Percentiles rank a stretch among this genome's conserved stretches.
Evolutionary conservation across 2,113 vertebrate species (phyloP).

Genomic region (Saguinus imperator): DNA sequence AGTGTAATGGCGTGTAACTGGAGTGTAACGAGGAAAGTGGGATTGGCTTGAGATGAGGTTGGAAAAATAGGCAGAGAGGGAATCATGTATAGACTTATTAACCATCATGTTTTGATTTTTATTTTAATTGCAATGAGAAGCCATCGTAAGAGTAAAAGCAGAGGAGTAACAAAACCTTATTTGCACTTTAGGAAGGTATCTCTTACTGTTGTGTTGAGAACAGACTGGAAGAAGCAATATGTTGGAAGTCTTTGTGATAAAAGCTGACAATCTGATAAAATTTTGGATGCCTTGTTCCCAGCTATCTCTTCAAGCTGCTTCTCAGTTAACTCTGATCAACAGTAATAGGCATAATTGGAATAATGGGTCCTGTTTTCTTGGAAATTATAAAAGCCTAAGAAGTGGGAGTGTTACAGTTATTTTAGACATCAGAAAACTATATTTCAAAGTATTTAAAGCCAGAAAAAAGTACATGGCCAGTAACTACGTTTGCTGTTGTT

Average conservation of each 20-base stretch:
- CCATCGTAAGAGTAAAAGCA: neutral
- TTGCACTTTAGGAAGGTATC: neutral
- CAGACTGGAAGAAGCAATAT: neutral
- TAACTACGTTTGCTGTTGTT: too few species aligned
- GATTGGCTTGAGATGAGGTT: neutral
- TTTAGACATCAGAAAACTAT: neutral
- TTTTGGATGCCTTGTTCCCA: constrained; percentile 20
- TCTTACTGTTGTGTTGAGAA: constrained; percentile 7
- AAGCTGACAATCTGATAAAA: neutral
- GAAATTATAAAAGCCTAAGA: neutral
- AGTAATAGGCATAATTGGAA: neutral
- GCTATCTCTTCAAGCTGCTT: neutral
- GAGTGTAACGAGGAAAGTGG: neutral
- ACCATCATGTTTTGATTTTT: neutral
- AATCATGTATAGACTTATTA: neutral
- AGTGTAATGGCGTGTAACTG: neutral
- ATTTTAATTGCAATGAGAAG: neutral
- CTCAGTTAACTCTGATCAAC: constrained; percentile 28
- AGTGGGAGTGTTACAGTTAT: neutral
- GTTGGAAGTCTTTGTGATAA: constrained; percentile 22
- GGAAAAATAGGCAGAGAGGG: neutral
- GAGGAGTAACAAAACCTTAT: neutral
- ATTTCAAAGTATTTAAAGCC: constrained; percentile 34
- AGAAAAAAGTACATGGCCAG: neutral
- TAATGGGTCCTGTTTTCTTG: neutral